Evolutionary conservation across 2,797 vertebrate species (phyloP).

Genomic region (Falco rusticolus): DNA sequence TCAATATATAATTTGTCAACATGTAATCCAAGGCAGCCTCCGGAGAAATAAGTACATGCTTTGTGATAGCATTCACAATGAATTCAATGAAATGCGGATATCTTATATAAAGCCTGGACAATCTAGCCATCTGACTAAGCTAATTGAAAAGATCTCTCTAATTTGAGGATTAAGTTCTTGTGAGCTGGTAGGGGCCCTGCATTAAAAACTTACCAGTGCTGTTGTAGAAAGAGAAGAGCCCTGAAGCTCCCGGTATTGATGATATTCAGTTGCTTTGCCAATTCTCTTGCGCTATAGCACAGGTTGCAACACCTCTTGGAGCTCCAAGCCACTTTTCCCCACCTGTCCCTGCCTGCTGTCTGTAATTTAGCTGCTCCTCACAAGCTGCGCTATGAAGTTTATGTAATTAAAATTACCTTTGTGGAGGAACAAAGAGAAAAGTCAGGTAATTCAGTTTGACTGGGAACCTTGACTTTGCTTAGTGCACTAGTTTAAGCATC

Average conservation of each 20-base stretch:
- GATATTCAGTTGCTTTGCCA: not conserved
- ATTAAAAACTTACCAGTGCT: not conserved
- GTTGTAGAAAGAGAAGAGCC: not conserved
- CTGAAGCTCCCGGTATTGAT: not conserved
- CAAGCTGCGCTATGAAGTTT: not conserved
- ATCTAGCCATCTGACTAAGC: not conserved
- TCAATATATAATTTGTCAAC: constrained; percentile 31
- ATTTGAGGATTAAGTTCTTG: not conserved
- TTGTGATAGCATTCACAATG: not conserved
- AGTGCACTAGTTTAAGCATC: not conserved
- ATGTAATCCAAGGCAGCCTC: constrained; percentile 12
- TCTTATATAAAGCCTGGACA: not conserved
- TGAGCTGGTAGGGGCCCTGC: not conserved
- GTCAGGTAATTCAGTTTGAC: not conserved
- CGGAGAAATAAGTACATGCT: not conserved
- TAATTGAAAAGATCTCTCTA: not conserved
- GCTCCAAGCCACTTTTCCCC: not conserved
- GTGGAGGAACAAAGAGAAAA: not conserved
- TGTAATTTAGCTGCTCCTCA: constrained; percentile 29
- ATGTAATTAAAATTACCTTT: constrained; percentile 20
- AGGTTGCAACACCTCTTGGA: not conserved
- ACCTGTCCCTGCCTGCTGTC: constrained; percentile 3
- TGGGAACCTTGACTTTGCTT: not conserved
- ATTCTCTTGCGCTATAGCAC: not conserved
- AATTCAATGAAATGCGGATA: not conserved